Conservation (phyloP, 2,888 invertebrate genomes). For the Mycogona germanica region DNA sequence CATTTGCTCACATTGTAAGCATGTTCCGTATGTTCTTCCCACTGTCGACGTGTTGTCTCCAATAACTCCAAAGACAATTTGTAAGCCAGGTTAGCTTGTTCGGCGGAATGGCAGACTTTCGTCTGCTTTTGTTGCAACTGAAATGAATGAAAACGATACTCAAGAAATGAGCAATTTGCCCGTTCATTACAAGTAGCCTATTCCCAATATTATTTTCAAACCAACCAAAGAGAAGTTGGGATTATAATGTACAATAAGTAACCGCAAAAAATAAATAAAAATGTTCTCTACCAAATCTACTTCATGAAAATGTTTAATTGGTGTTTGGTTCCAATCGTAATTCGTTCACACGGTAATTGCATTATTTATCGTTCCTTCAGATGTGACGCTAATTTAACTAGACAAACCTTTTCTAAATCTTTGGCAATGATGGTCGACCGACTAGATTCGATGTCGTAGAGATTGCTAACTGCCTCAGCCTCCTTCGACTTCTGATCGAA, state of each 20-base stretch:
- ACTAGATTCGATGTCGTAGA: constrained; percentile 9
- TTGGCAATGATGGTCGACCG: constrained; percentile 8
- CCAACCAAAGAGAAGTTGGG: no score
- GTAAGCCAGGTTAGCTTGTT: constrained; percentile 11
- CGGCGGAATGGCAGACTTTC: constrained; percentile 14
- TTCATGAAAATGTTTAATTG: not conserved
- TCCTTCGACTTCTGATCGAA: constrained; percentile 17
- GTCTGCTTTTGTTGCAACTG: constrained; percentile 17
- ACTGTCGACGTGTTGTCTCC: constrained; percentile 10
- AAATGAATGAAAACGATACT: not conserved
- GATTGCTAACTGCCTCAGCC: constrained; percentile 5
- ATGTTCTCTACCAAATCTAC: not conserved
- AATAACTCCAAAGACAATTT: constrained; percentile 14
- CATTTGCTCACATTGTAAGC: constrained; percentile 18
- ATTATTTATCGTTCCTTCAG: no score
- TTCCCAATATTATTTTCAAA: no score
- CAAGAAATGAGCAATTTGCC: not conserved
- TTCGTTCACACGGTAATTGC: no score
- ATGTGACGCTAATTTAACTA: not conserved
- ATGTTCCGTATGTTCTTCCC: constrained; percentile 19
- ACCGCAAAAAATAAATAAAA: not conserved
- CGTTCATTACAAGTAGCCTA: no score
- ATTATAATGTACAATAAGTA: no score
- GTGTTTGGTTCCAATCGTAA: no score
- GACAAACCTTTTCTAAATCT: constrained; percentile 18